Conservation (phyloP, 2,113 vertebrate genomes). For the Mastomys coucha region DNA sequence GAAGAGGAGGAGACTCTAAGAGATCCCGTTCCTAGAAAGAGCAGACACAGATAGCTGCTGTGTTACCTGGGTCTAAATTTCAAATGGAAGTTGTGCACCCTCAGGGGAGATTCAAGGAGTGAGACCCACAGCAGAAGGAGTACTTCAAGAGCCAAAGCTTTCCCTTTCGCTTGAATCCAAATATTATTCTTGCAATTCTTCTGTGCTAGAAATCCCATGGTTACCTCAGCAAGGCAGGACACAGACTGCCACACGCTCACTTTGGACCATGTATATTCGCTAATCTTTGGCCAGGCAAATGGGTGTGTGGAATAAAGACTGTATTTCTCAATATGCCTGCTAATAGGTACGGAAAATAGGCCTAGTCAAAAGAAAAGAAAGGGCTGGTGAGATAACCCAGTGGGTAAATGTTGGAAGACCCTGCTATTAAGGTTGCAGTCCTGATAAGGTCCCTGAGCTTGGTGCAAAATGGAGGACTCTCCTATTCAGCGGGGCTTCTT, state of each 20-base stretch:
- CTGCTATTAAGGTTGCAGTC: no score
- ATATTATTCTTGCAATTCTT: background rate
- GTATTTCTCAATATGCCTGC: background rate
- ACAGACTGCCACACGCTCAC: background rate
- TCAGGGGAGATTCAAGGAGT: background rate
- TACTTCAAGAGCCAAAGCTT: background rate
- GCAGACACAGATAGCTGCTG: background rate
- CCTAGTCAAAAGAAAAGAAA: slow-evolving; percentile 18
- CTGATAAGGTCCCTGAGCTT: no score
- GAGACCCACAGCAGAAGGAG: background rate
- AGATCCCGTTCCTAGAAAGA: background rate
- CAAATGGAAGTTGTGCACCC: background rate
- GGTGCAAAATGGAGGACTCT: no score
- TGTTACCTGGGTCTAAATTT: background rate
- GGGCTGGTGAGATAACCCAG: background rate
- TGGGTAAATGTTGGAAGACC: no score
- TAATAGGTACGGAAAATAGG: background rate
- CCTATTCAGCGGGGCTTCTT: no score
- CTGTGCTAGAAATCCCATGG: background rate
- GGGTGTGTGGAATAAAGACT: background rate
- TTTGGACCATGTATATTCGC: background rate
- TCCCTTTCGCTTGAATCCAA: background rate
- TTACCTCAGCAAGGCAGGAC: background rate
- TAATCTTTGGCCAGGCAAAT: background rate
- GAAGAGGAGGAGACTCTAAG: no score